Evolutionary conservation across 1,140 invertebrate genomes (phyloP), one percentile per base, ranked within the genome.

Genomic region (Hypothenemus hampei): DNA sequence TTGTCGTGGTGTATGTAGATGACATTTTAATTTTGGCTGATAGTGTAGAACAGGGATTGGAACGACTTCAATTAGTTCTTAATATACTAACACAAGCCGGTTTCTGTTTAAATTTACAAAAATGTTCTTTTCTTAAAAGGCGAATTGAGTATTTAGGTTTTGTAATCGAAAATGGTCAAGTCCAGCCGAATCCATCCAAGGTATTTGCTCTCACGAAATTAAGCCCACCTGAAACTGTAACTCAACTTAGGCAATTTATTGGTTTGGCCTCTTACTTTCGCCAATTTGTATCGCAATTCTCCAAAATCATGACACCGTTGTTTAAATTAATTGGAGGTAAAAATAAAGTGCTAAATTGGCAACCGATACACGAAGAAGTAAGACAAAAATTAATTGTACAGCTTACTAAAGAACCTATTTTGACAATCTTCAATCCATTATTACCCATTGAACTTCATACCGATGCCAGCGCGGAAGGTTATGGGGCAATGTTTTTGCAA

Each of bases 261-360:
- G 73, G 76, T 15, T 53, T 77, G n/a, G 54, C 56, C 1, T 57
- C 60, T 16, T 67, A 65, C 41, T 69, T 69, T 33, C 18, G 65
- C n/a, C 57, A 65, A 23, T 67, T 63, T 39, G 45, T 67, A 1
- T 11, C 8, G 5, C 11, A 11, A 20, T 41, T 41, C 6, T 20
- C 39, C 10, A 11, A 5, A 20, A 41, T 20, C 11, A 20, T 21
- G 6, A 20, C 31, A 10, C 44, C 31, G 6, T 39, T 58, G 18
- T 26, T 31, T 21, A 3, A 36, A 20, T 19, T 53, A 18, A 11
- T 21, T 18, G 11, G 20, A 31, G 3, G 33, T 13, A 23, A 23
- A 19, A 20, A 26, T 29, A 6, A 3, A 13, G 23, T n/a, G n/a
- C 10, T 13, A 19, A 36, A 22, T 22, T 21, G 21, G 18, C n/a